A percentile compares a stretch with the other conserved stretches of the same genome.
Conservation (phyloP, 2,113 vertebrate species). For the Thermophis baileyi region DNA sequence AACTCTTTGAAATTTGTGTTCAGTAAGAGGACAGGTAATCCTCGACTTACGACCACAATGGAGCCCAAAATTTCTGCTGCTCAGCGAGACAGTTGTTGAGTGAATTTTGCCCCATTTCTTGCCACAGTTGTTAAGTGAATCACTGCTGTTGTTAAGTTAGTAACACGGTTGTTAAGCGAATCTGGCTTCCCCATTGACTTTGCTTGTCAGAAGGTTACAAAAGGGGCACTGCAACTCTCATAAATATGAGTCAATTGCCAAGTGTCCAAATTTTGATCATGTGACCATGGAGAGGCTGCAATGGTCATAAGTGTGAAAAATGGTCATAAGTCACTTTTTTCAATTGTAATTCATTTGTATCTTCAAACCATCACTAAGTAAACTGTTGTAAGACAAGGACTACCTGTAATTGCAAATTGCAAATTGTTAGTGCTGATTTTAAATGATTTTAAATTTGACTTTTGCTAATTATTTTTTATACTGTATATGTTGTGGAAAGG, state of each 20-base stretch:
- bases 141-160: no score
- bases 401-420: no score
- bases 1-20: neutral
- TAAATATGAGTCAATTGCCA: neutral
- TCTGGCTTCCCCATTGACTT: neutral
- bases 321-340: no score
- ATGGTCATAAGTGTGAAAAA: neutral
- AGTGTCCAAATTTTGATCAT: neutral
- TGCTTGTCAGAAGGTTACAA: neutral
- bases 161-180: neutral
- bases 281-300: neutral
- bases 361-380: neutral
- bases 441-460: no score
- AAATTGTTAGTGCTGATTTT: neutral
- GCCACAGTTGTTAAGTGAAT: no score
- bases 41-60: neutral
- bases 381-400: neutral
- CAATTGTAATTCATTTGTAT: neutral
- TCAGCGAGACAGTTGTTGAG: neutral
- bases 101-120: no score
- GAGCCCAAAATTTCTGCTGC: neutral
- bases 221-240: neutral
- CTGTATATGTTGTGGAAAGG: no score
- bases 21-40: neutral
- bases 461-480: no score